Conservation (phyloP, 2,113 vertebrate species). For the Xiphias gladius region DNA sequence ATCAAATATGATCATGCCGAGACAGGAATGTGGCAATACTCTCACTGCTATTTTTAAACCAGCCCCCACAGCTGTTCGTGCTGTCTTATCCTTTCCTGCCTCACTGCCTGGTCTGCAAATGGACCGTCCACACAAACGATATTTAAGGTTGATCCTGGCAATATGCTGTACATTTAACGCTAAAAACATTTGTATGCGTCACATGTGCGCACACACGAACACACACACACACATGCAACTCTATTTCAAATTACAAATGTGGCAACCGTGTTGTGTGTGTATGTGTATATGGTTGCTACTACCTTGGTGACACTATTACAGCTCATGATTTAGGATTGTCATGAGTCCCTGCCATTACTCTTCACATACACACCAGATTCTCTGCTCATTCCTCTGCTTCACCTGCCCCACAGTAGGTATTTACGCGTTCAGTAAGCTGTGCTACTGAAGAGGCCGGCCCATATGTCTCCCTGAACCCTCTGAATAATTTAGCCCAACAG, state of each 20-base stretch:
- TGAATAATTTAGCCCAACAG: constrained; percentile 84
- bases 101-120: not conserved
- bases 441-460: constrained; percentile 65
- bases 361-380: constrained; percentile 46
- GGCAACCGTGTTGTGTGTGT: constrained; percentile 5
- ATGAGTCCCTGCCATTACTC: constrained; percentile 59
- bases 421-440: constrained; percentile 74
- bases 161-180: not conserved
- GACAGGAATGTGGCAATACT: constrained; percentile 38
- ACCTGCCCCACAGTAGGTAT: constrained; percentile 70
- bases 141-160: not conserved
- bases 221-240: not conserved
- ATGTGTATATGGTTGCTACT: constrained; percentile 19
- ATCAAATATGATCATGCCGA: constrained; percentile 41
- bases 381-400: constrained; percentile 45
- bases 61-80: constrained; percentile 17
- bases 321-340: constrained; percentile 68
- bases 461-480: constrained; percentile 78
- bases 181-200: constrained; percentile 1
- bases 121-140: not conserved
- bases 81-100: not conserved
- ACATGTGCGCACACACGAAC: constrained; percentile 5
- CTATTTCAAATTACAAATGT: constrained; percentile 28
- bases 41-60: constrained; percentile 48
- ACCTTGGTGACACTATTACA: constrained; percentile 51